These are phyloP conservation scores for Sphenopsis melanotis DNA, from an alignment of 2,797 vertebrate species.

Conservation along the genomic window DNA sequence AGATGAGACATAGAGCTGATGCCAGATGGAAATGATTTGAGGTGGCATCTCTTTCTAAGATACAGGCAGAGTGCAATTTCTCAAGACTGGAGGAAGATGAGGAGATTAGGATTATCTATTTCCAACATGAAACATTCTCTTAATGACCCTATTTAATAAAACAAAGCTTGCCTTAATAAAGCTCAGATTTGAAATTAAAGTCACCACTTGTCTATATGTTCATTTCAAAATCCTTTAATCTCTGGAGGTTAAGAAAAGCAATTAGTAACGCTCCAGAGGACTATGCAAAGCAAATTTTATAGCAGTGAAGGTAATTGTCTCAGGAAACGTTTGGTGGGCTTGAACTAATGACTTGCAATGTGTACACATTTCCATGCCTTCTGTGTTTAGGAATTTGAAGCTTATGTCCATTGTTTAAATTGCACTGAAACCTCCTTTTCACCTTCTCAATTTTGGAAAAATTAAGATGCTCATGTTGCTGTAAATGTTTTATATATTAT, in stretches of 20 bases:
- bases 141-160: constrained; percentile 34
- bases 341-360: constrained; percentile 53
- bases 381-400: constrained; percentile 19
- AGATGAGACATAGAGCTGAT: background rate
- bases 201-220: constrained; percentile 46
- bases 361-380: constrained; percentile 5
- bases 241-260: constrained; percentile 63
- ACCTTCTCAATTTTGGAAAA: background rate
- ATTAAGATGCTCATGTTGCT: background rate
- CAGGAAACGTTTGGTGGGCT: constrained; percentile 54
- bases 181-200: constrained; percentile 56
- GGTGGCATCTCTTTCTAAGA: background rate
- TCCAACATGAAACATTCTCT: constrained; percentile 13
- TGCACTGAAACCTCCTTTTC: background rate
- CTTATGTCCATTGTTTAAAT: background rate
- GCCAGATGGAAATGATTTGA: constrained; percentile 31
- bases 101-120: constrained; percentile 4
- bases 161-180: constrained; percentile 28
- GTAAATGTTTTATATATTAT: background rate
- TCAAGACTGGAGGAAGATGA: background rate
- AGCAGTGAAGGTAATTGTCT: constrained; percentile 61
- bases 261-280: constrained; percentile 59
- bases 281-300: constrained; percentile 59
- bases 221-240: constrained; percentile 66
- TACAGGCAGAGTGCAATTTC: background rate